These are phyloP conservation scores for Chelonus formosanus DNA, from an alignment of 2,888 invertebrate species.

Conservation along the genomic window DNA sequence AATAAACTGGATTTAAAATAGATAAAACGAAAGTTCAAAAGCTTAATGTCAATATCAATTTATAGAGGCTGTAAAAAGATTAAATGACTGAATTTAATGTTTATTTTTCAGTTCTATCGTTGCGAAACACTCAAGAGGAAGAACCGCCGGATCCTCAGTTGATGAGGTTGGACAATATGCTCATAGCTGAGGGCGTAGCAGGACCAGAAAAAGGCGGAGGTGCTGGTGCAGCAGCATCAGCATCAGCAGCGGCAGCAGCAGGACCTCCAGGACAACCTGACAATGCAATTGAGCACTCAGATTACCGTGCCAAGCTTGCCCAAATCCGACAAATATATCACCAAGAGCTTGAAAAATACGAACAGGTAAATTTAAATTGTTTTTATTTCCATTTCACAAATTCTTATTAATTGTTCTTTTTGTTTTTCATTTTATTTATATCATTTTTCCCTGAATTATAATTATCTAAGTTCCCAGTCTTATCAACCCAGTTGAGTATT, in stretches of 20 bases:
- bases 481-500: constrained; percentile 16
- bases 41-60: background rate
- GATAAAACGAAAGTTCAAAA: too few relatives aligned
- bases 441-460: background rate
- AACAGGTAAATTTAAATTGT: constrained; percentile 73
- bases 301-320: constrained; percentile 97
- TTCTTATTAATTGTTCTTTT: constrained; percentile 1
- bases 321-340: constrained; percentile 99
- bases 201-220: constrained; percentile 94
- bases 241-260: constrained; percentile 82
- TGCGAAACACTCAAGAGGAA: constrained; percentile 97
- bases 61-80: background rate
- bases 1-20: too few relatives aligned
- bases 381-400: background rate
- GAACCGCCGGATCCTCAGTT: constrained; percentile 98
- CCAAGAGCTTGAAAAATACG: constrained; percentile 98
- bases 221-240: constrained; percentile 87
- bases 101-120: constrained; percentile 79
- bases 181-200: constrained; percentile 97
- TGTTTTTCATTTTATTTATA: background rate
- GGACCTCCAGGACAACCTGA: constrained; percentile 82
- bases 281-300: constrained; percentile 98
- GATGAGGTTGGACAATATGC: constrained; percentile 99
- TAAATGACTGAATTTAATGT: constrained; percentile 9
- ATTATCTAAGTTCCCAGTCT: constrained; percentile 6